Conservation (phyloP, 2,888 invertebrate genomes). For the Latheticus oryzae region DNA sequence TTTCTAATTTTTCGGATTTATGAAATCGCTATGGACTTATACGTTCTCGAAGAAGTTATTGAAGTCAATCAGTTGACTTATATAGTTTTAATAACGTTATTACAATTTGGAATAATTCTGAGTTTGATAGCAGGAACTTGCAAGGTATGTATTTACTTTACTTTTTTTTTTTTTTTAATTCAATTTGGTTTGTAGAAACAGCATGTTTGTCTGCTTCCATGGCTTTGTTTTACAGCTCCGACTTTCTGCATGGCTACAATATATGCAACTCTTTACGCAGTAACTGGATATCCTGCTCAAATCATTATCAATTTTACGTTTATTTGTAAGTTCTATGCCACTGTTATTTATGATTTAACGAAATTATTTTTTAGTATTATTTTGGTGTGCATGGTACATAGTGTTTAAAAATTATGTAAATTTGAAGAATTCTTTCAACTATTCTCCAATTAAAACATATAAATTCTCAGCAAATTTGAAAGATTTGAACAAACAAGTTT, state of each 20-base stretch:
- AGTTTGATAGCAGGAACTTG: conserved; percentile 25
- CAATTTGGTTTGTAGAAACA: conserved; percentile 19
- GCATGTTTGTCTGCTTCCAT: conserved; percentile 35
- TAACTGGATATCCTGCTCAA: conserved; percentile 25
- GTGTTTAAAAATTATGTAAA: conserved; percentile 24
- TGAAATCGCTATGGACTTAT: conserved; percentile 29
- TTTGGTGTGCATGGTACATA: conserved; percentile 35
- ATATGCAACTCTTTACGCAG: conserved; percentile 22
- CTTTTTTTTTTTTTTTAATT: neutral
- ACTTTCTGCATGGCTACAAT: conserved; percentile 35
- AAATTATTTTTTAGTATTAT: conserved; percentile 23
- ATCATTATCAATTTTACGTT: conserved; percentile 33
- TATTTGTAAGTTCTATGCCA: conserved; percentile 26
- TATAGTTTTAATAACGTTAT: conserved; percentile 22
- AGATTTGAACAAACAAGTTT: too few relatives aligned
- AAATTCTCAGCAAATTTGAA: conserved; percentile 14
- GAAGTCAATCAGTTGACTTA: conserved; percentile 33
- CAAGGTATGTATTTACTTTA: conserved; percentile 19
- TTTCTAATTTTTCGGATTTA: conserved; percentile 29
- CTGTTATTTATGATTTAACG: neutral
- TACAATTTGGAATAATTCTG: conserved; percentile 26
- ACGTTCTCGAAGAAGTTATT: conserved; percentile 33
- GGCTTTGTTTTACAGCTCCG: conserved; percentile 39
- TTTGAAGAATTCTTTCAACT: conserved; percentile 12
- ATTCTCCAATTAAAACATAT: conserved; percentile 7